Evolutionary conservation across 2,888 invertebrate species (phyloP).

Genomic region (Agrochola macilenta): DNA sequence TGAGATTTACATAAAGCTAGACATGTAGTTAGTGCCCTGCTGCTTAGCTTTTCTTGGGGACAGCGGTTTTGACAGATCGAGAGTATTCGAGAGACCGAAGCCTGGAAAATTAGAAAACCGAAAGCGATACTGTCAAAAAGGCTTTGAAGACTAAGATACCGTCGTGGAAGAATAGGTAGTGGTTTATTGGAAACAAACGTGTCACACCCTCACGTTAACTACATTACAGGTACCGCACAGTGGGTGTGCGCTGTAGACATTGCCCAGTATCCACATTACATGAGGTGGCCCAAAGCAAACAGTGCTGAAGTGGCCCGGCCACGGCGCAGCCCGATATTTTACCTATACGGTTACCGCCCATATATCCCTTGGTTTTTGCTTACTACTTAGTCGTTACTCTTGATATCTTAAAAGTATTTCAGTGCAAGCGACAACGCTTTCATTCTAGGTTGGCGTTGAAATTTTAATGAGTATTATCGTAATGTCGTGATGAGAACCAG

Average conservation of each 20-base stretch:
- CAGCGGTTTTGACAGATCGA: no score
- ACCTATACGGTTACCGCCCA: conserved; percentile 20
- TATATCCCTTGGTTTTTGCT: conserved; percentile 26
- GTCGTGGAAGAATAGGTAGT: not conserved
- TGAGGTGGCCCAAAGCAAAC: conserved; percentile 59
- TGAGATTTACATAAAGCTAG: not conserved
- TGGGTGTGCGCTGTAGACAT: conserved; percentile 64
- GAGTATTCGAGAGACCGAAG: not conserved
- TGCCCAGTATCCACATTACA: conserved; percentile 54
- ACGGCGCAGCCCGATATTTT: conserved; percentile 36
- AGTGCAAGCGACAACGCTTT: conserved; percentile 25
- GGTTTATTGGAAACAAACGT: conserved; percentile 44
- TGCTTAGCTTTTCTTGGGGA: not conserved
- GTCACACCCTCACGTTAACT: conserved; percentile 52
- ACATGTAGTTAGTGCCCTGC: not conserved
- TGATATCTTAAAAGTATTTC: conserved; percentile 32
- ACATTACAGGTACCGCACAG: conserved; percentile 30
- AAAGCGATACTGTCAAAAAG: not conserved
- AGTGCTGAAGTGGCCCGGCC: conserved; percentile 43
- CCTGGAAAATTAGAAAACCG: not conserved
- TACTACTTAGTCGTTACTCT: conserved; percentile 11
- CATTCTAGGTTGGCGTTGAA: conserved; percentile 39
- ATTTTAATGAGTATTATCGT: conserved; percentile 51
- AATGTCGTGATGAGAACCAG: conserved; percentile 47
- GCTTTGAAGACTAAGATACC: not conserved